phyloP scores from a whole-genome alignment of 2,797 vertebrate genomes.

The Poeciliopsis gracilis region DNA sequence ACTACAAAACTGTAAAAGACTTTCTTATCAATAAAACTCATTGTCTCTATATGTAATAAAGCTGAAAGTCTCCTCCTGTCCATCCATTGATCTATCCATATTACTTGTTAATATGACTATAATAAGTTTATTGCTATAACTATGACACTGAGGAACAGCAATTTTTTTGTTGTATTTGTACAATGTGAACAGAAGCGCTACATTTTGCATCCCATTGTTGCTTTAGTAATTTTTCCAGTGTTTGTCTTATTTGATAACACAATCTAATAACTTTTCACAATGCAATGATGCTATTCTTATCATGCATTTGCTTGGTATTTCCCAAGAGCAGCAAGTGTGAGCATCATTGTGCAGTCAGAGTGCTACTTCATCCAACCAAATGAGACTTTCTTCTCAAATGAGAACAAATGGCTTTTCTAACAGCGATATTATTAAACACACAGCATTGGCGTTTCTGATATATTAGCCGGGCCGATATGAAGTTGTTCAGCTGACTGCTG shows the following conservation, averaged over 20 bases:
- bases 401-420: conserved; percentile 81
- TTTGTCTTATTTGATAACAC: conserved; percentile 29
- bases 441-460: conserved; percentile 71
- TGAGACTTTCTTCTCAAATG: conserved; percentile 77
- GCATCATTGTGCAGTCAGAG: conserved; percentile 66
- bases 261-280: conserved; percentile 27
- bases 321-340: conserved; percentile 40
- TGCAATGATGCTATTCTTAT: conserved; percentile 65
- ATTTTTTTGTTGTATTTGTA: background rate
- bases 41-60: too few relatives aligned
- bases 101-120: too few relatives aligned
- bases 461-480: conserved; percentile 79
- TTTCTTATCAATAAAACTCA: background rate
- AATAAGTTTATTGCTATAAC: background rate
- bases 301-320: conserved; percentile 73
- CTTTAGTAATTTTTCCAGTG: conserved; percentile 41
- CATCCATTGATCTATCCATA: too few relatives aligned
- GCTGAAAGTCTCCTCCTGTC: too few relatives aligned
- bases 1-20: background rate
- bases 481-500: conserved; percentile 77
- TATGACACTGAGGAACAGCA: background rate
- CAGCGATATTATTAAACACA: conserved; percentile 81
- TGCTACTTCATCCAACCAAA: conserved; percentile 72
- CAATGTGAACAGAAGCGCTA: conserved; percentile 9
- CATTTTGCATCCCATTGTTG: conserved; percentile 36